Base-by-base conservation (phyloP, 2,113 vertebrate species). In the Microcebus lehilahytsara region DNA sequence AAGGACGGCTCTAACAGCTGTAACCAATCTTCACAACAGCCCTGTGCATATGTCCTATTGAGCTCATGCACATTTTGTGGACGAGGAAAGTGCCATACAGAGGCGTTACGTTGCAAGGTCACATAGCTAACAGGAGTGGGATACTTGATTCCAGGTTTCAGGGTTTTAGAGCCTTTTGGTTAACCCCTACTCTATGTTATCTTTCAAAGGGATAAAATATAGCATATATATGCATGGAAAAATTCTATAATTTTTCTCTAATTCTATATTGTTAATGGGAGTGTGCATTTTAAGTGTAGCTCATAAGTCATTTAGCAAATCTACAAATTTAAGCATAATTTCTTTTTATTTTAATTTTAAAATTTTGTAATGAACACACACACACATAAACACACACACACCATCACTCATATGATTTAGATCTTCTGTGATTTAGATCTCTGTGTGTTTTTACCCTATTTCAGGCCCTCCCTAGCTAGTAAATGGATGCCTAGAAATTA, bases 261-360 rank as follows among this genome's bases (percentile, higher is more conserved):
- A 60, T 77, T 96, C 75, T 86, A 0, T 88, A 66, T 94, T 97
- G 72, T 60, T 85, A 93, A 51, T 83, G 49, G 5, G 12, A 75
- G 40, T 10, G 37, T 77, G 11, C 19, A 60, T 51, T 53, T 96
- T 87, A 20, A 69, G 27, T 13, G 23, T 67, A 85, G 22, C 9
- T 58, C 23, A 13, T 71, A 86, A 51, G 6, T 49, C 89, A 89
- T 95, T 87, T 64, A 94, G 42, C 16, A 72, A 14, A 56, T 46
- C 32, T 91, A 17, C 19, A 81, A 58, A 88, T 80, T 85, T 89
- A 62, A 92, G 19, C 20, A 49, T 23, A 49, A 51, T 72, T 74
- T 95, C 23, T 75, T 67, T 95, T 66, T 93, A 56, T 90, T 91
- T 67, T 13, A 74, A 6, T 53, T 96, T 74, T 69, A 30, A 67